phyloP scores from a whole-genome alignment of 2,797 vertebrate genomes.

The Coilia nasus region DNA sequence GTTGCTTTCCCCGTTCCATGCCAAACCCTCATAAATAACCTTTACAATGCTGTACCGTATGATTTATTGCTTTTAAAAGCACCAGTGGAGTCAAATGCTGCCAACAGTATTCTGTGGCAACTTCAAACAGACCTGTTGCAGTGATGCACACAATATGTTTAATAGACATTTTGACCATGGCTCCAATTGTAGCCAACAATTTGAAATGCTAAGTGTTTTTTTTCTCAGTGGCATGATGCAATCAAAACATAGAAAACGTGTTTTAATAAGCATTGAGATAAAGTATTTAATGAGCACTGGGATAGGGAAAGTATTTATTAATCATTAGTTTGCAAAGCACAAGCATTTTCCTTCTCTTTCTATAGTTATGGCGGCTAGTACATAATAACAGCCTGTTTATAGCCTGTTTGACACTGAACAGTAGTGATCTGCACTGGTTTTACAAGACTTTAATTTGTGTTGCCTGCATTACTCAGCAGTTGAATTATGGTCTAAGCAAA shows the following conservation, averaged over 20 bases:
- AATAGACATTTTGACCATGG: neutral
- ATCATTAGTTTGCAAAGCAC: too few relatives aligned
- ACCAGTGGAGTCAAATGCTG: neutral
- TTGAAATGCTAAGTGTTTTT: too few relatives aligned
- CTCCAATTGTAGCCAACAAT: too few relatives aligned
- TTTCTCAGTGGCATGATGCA: too few relatives aligned
- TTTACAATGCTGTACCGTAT: neutral
- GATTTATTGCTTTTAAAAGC: neutral
- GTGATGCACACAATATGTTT: neutral
- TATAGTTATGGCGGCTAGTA: neutral
- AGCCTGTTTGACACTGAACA: neutral
- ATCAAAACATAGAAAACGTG: too few relatives aligned
- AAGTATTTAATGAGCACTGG: too few relatives aligned
- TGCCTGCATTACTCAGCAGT: neutral
- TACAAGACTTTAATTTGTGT: neutral
- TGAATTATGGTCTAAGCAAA: neutral
- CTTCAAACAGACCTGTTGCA: conserved; percentile 15
- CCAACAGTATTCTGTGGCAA: neutral
- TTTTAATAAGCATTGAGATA: too few relatives aligned
- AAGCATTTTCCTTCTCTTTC: neutral
- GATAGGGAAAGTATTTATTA: too few relatives aligned
- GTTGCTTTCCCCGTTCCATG: neutral
- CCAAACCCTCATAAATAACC: conserved; percentile 9
- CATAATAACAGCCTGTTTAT: neutral
- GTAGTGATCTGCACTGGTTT: neutral